Evolutionary conservation across 1,140 invertebrate species (phyloP).

Genomic region (Sycobia sp.): DNA sequence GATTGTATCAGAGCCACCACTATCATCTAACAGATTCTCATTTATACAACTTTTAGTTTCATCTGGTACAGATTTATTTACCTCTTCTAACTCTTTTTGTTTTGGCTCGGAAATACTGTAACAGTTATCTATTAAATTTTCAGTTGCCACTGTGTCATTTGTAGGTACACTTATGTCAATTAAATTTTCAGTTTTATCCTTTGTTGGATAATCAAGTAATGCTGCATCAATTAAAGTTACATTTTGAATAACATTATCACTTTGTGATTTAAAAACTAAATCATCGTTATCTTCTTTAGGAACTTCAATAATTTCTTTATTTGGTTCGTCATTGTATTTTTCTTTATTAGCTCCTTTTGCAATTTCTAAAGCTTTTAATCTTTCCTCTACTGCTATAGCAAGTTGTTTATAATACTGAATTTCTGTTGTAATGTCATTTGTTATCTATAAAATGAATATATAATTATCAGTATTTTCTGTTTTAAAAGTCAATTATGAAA

Average conservation of each 20-base stretch:
- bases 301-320: neutral
- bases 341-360: neutral
- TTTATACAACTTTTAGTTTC: constrained; percentile 34
- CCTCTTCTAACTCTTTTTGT: constrained; percentile 7
- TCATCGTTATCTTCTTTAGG: neutral
- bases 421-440: constrained; percentile 65
- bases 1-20: constrained; percentile 40
- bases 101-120: constrained; percentile 4
- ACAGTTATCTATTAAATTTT: constrained; percentile 9
- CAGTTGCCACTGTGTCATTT: neutral
- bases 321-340: constrained; percentile 7
- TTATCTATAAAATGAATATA: constrained; percentile 58
- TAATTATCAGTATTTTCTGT: constrained; percentile 11
- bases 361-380: constrained; percentile 43
- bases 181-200: constrained; percentile 11
- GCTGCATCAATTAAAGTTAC: neutral
- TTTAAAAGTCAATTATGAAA: constrained; percentile 16
- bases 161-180: constrained; percentile 9
- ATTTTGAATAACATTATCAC: constrained; percentile 1
- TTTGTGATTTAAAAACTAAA: neutral
- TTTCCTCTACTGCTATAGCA: constrained; percentile 65
- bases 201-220: constrained; percentile 10
- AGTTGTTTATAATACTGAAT: constrained; percentile 69
- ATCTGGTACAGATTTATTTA: constrained; percentile 37
- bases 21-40: constrained; percentile 24